Conservation (phyloP, 2,888 invertebrate species). For the Drosophila sordidula region DNA sequence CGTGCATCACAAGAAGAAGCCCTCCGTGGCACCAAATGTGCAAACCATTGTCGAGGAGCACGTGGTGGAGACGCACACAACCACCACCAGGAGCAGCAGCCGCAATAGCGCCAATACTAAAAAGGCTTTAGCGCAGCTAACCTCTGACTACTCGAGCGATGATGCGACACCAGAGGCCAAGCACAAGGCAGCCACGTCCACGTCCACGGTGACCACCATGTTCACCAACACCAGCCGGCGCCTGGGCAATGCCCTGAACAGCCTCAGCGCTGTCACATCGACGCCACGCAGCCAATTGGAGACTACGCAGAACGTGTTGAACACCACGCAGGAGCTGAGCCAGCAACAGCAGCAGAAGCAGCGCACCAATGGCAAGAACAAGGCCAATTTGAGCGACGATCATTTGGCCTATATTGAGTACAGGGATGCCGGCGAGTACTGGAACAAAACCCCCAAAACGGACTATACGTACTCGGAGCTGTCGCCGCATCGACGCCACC, state of each 20-base stretch:
- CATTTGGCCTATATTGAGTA: slow-evolving; percentile 90
- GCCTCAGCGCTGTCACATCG: slow-evolving; percentile 66
- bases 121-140: slow-evolving; percentile 59
- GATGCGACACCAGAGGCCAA: slow-evolving; percentile 83
- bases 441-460: slow-evolving; percentile 95
- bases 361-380: slow-evolving; percentile 54
- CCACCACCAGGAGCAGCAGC: slow-evolving; percentile 39
- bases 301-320: slow-evolving; percentile 79
- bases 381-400: slow-evolving; percentile 71
- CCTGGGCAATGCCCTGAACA: slow-evolving; percentile 39
- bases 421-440: slow-evolving; percentile 92
- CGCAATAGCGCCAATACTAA: slow-evolving; percentile 35
- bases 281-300: slow-evolving; percentile 80
- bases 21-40: slow-evolving; percentile 72
- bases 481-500: slow-evolving; percentile 92
- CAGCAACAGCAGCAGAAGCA: slow-evolving; percentile 41
- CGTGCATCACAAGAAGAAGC: slow-evolving; percentile 84
- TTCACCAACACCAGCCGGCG: slow-evolving; percentile 51
- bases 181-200: slow-evolving; percentile 30
- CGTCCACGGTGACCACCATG: slow-evolving; percentile 50
- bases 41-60: slow-evolving; percentile 84
- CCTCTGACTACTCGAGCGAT: slow-evolving; percentile 88
- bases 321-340: slow-evolving; percentile 72
- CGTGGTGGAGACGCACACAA: slow-evolving; percentile 71
- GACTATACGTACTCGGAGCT: slow-evolving; percentile 95